phyloP scores from a whole-genome alignment of 2,888 invertebrate species.

The Volucella zonaria region DNA sequence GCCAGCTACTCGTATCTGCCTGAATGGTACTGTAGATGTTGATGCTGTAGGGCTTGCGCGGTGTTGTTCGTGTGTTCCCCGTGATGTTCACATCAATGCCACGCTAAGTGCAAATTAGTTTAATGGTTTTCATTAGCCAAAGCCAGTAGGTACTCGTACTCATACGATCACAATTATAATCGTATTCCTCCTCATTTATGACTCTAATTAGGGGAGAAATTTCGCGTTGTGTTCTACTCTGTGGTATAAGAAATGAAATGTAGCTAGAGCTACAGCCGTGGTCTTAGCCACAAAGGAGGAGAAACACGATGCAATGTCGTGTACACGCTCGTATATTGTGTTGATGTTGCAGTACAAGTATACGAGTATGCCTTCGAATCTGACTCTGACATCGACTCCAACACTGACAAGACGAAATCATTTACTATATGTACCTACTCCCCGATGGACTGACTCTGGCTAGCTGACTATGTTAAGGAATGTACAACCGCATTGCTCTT shows the following conservation, averaged over 20 bases:
- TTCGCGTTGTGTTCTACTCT: constrained; percentile 48
- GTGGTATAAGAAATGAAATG: constrained; percentile 49
- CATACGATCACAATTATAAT: constrained; percentile 37
- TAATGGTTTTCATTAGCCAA: constrained; percentile 66
- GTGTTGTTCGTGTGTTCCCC: neutral
- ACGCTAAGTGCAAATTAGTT: constrained; percentile 61
- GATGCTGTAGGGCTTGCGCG: constrained; percentile 38
- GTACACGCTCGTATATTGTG: constrained; percentile 17
- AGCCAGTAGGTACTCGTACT: neutral
- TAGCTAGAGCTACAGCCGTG: too few relatives aligned
- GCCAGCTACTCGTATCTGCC: constrained; percentile 27
- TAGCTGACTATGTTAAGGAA: constrained; percentile 22
- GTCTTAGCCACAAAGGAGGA: constrained; percentile 30
- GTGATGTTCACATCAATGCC: constrained; percentile 47
- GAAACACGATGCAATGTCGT: constrained; percentile 50
- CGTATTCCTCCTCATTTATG: constrained; percentile 38
- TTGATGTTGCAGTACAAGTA: constrained; percentile 40
- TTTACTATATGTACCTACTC: too few relatives aligned
- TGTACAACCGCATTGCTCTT: constrained; percentile 68
- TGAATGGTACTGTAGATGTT: constrained; percentile 28
- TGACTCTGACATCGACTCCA: too few relatives aligned
- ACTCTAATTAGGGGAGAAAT: constrained; percentile 72
- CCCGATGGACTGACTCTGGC: too few relatives aligned
- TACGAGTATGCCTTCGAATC: too few relatives aligned
- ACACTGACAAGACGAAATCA: too few relatives aligned